Base-by-base conservation (phyloP, 1,140 invertebrate species). In the Drosophila ohnishii region DNA sequence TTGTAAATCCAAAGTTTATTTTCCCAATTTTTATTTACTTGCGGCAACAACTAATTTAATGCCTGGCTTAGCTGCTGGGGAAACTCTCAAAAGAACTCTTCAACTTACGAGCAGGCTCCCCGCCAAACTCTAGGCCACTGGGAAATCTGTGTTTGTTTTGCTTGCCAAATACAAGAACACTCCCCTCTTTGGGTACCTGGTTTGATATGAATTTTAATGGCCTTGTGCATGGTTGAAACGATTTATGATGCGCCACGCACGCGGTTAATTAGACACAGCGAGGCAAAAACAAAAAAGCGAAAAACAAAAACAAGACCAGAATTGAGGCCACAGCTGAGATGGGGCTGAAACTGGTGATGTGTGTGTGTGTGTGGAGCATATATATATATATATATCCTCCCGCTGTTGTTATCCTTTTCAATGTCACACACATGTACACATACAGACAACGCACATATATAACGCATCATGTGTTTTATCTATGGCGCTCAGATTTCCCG, bases 171-270 rank as follows among this genome's bases (percentile, higher is more conserved):
- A 44, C 55, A 35, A 55, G 79, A 82, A 82, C 50, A 63, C 37
- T 48, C 37, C 69, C 40, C 69, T 37, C 51, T 58, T 58, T 30
- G 53, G 69, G 69, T 71, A 71, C 70, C 67, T 72, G 66, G 69
- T 72, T 72, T 72, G 69, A 75, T 76, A 76, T 67, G 85, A 75
- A 85, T 86, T 87, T 85, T 86, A 87, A 86, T 86, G 79, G 82
- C 75, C 79, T 75, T 86, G 82, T 86, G 83, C 83, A 87, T 76
- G 75, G 73, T 67, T 76, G 62, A 69, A 78, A 87, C 83, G 82
- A 86, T 86, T 86, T 86, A 87, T 87, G 82, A 86, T 83, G 83
- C 75, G 83, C 82, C 82, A 86, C 79, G 83, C 82, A 86, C 79
- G 79, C 82, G 83, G 83, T 86, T 87, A 87, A 87, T 86, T 86